Base-by-base conservation (phyloP, 2,113 vertebrate species). In the Orthonyx spaldingii region DNA sequence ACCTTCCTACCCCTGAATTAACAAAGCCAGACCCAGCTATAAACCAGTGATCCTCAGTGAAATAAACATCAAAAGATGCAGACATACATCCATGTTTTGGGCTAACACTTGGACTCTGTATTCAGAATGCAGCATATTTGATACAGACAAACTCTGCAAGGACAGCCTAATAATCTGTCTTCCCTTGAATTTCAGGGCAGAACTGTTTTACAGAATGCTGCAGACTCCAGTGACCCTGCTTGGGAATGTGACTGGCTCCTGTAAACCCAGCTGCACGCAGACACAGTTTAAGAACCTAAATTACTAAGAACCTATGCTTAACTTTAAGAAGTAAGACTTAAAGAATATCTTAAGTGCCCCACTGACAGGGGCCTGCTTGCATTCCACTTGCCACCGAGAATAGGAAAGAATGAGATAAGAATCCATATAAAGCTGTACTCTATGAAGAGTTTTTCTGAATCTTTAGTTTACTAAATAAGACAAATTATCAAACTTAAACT, bases 321-420 rank as follows among this genome's bases (percentile, higher is more conserved):
- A 92, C 63, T 94, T 89, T 28, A 81, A 87, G 68, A 47, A 87
- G 2, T 16, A 64, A 80, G 49, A 82, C 66, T 72, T 88, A 66
- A 56, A 81, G 49, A 88, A 19, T 75, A 78, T 74, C 77, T 94
- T 17, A 84, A 94, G 84, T 76, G 32, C 30, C 35, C 18, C n/a
- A 68, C 57, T 83, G 89, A 76, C 14, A 35, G 74, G 32, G 57
- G 18, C n/a, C 74, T 69, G 71, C 53, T 65, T 50, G 46, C 75
- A 85, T 89, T 89, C 87, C 74, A 78, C 32, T 87, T 82, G 60
- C 30, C 14, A 22, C 16, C 0, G 0, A 21, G 17, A 74, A 35
- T 3, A 32, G 63, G 50, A 91, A 79, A 87, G 75, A 95, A 76
- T 50, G 87, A 94, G 78, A 76, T 64, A 95, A 94, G 74, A 89